A percentile compares a stretch with the other conserved stretches of the same genome.
Evolutionary conservation across 1,140 invertebrate species (phyloP).

Genomic region (Pygmarrhopalites habei): DNA sequence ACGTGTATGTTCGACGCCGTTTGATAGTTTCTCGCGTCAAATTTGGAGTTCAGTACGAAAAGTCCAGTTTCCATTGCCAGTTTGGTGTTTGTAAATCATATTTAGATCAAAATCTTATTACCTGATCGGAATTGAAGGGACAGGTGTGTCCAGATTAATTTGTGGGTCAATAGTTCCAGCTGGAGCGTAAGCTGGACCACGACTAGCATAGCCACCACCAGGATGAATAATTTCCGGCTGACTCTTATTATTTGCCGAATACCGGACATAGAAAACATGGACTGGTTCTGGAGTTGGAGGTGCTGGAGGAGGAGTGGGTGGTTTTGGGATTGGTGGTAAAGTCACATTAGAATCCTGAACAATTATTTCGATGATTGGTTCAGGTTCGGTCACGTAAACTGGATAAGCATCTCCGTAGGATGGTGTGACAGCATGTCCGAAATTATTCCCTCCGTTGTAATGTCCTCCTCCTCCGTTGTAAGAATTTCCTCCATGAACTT

Average conservation of each 20-base stretch:
- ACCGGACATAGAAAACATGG: slow-evolving; percentile 82
- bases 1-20: too few relatives aligned
- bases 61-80: too few relatives aligned
- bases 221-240: slow-evolving; percentile 39
- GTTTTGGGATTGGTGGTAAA: slow-evolving; percentile 54
- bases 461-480: not conserved
- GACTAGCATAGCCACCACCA: not conserved
- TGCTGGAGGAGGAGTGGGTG: slow-evolving; percentile 45
- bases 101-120: not conserved
- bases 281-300: slow-evolving; percentile 59
- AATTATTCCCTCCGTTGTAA: too few relatives aligned
- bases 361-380: slow-evolving; percentile 84
- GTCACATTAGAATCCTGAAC: slow-evolving; percentile 80
- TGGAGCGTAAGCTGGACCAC: not conserved
- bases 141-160: slow-evolving; percentile 66
- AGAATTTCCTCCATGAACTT: not conserved
- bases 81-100: not conserved
- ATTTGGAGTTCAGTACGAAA: too few relatives aligned
- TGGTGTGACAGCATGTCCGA: not conserved
- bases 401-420: slow-evolving; percentile 12
- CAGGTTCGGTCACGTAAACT: slow-evolving; percentile 52
- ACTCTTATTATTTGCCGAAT: slow-evolving; percentile 54
- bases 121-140: slow-evolving; percentile 57
- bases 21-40: too few relatives aligned
- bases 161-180: slow-evolving; percentile 49